A percentile compares a stretch with the other conserved stretches of the same genome.
These are phyloP conservation scores for Mythimna ferrago DNA, from an alignment of 2,888 invertebrate species.

Conservation along the genomic window DNA sequence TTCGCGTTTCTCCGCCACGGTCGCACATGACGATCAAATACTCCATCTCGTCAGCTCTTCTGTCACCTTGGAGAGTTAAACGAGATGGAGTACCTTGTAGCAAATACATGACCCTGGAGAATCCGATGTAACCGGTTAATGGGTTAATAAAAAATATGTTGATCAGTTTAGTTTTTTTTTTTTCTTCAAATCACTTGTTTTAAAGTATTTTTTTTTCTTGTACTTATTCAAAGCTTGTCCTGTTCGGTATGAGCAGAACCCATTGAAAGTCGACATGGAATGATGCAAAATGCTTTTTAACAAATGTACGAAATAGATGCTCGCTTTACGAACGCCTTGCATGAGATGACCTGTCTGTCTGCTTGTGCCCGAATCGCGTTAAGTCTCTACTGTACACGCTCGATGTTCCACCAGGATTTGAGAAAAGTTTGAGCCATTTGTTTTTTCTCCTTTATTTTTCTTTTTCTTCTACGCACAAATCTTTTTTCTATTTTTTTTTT, in stretches of 20 bases:
- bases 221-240: conserved; percentile 20
- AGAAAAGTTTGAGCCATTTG: conserved; percentile 65
- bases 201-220: background rate
- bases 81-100: no score
- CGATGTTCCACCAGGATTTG: conserved; percentile 82
- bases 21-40: no score
- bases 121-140: no score
- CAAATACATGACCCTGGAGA: no score
- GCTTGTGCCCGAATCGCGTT: conserved; percentile 58
- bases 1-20: no score
- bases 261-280: conserved; percentile 9
- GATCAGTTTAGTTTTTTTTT: background rate
- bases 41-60: no score
- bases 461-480: conserved; percentile 68
- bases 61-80: no score
- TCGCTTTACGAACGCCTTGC: conserved; percentile 66
- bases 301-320: background rate
- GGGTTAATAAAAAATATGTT: background rate
- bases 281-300: conserved; percentile 23
- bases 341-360: conserved; percentile 71
- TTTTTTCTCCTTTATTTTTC: conserved; percentile 56
- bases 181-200: background rate
- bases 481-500: conserved; percentile 49
- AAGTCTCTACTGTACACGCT: conserved; percentile 86
- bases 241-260: conserved; percentile 32